These are phyloP conservation scores for Phenganax subtilis DNA, from an alignment of 92 coral and sea anemone species.

Conservation along the genomic window DNA sequence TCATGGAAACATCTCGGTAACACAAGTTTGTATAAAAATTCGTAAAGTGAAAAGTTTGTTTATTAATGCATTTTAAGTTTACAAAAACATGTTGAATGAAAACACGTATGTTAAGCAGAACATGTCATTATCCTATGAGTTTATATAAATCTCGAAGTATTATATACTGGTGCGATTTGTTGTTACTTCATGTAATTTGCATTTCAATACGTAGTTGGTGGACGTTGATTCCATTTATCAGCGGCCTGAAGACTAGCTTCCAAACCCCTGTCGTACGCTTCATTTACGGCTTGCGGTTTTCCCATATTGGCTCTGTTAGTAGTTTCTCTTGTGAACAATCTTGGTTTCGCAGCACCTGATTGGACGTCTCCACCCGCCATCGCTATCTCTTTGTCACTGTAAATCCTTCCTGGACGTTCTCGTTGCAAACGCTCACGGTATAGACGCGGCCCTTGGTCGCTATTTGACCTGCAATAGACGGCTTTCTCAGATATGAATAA, in stretches of 20 bases:
- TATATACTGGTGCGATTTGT: neutral
- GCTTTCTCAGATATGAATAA: no score
- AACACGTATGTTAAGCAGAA: no score
- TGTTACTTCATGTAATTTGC: neutral
- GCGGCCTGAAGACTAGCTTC: slow-evolving; percentile 24
- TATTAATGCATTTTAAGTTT: no score
- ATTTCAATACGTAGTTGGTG: slow-evolving; percentile 15
- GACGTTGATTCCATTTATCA: slow-evolving; percentile 12
- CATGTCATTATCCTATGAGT: neutral
- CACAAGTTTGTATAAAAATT: no score
- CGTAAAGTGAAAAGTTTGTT: no score
- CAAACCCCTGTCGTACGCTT: neutral
- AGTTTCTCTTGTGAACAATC: neutral
- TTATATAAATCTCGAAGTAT: neutral
- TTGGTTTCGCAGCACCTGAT: neutral
- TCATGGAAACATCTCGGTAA: no score
- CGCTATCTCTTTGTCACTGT: neutral
- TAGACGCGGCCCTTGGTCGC: slow-evolving; percentile 3
- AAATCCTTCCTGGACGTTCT: neutral
- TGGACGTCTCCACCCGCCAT: neutral
- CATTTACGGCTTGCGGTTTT: neutral
- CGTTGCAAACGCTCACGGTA: neutral
- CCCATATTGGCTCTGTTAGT: neutral
- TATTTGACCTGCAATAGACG: neutral
- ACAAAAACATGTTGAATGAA: no score